These are phyloP conservation scores for Campoplex nolae DNA, from an alignment of 2,888 invertebrate genomes.

Conservation along the genomic window DNA sequence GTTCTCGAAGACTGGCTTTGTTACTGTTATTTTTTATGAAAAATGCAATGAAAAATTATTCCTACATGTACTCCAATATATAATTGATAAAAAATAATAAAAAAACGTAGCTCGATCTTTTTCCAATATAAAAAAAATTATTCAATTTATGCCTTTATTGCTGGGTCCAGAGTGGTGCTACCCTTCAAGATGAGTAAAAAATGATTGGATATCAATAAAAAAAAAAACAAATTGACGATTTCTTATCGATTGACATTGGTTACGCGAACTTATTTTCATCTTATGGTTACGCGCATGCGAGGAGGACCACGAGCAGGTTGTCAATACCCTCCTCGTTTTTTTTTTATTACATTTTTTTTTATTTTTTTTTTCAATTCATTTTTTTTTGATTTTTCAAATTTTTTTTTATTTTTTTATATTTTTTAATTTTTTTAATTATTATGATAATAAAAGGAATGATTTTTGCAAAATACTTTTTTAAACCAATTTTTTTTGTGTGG, in stretches of 20 bases:
- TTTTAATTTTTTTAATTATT: neutral
- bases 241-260: neutral
- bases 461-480: neutral
- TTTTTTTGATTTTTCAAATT: neutral
- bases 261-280: neutral
- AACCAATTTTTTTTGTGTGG: neutral
- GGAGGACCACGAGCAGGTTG: conserved; percentile 2
- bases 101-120: no score
- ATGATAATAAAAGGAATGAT: no score
- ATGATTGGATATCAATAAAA: neutral
- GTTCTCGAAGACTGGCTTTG: no score
- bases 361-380: no score
- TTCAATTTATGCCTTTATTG: neutral
- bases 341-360: no score
- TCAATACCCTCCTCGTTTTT: conserved; percentile 4
- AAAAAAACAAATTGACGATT: neutral
- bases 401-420: neutral
- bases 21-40: no score
- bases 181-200: neutral
- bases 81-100: no score
- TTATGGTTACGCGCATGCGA: neutral
- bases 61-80: no score
- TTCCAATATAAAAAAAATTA: no score
- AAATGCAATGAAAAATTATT: no score
- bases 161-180: neutral